Base-by-base conservation (phyloP, 2,797 vertebrate genomes). In the Hippoglossus hippoglossus region DNA sequence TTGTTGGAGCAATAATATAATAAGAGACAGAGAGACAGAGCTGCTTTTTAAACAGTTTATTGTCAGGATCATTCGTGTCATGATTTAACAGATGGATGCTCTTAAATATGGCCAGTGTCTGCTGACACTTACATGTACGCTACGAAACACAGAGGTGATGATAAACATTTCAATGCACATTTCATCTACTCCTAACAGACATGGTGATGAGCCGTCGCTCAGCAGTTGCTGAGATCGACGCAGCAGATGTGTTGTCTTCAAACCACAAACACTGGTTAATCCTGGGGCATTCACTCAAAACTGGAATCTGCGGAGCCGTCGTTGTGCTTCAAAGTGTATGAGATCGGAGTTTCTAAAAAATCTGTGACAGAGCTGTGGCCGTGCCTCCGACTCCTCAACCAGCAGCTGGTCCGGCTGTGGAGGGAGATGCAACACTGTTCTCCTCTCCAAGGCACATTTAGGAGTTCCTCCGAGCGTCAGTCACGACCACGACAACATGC, bases 361-460 rank as follows among this genome's bases (percentile, higher is more conserved):
- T 31, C 52, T 44, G 26, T 53, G 78, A 68, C 53, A 36, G 63
- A 49, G 70, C 47, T 41, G 54, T 50, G 64, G 25, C 22, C 1
- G 11, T 1, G 19, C 66, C 71, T 26, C 63, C 26, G 56, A 58
- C 21, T 54, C 18, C 19, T 69, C 68, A 47, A 5, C 51, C 9
- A 24, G 56, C 68, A 58, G 69, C 51, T 58, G 67, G 19, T 65
- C 57, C 72, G n/a, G 61, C 25, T 25, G 39, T 62, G 47, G 58
- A 49, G 63, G 61, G 66, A 81, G 71, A 75, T 71, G 70, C 63
- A 52, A 36, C 11, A 53, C 62, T 5, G 15, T 76, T 67, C 71
- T 84, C 54, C 73, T 79, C 69, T 74, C 73, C 82, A 94, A 93
- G 93, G 93, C 93, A 94, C 92, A 79, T 87, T 57, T 87, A 77